Percentiles rank a stretch among this genome's conserved stretches.
Conservation (phyloP, 2,888 invertebrate species). For the Epirrita christyi region DNA sequence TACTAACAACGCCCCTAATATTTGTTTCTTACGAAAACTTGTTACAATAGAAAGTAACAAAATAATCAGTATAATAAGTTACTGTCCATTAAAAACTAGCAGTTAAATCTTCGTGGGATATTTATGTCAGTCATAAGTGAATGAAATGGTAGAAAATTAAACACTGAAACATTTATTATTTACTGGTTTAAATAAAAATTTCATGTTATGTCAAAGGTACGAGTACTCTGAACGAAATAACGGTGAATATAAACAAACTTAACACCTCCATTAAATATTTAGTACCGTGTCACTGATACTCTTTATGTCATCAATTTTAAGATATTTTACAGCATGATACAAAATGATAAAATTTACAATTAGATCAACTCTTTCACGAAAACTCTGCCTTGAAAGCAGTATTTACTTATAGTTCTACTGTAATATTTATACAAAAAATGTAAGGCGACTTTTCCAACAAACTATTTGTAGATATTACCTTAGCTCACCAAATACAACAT, state of each 20-base stretch:
- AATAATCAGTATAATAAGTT: too few relatives aligned
- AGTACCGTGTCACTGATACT: constrained; percentile 25
- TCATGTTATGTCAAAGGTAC: constrained; percentile 24
- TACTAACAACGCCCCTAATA: too few relatives aligned
- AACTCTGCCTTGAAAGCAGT: too few relatives aligned
- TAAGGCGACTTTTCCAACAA: too few relatives aligned
- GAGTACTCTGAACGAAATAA: constrained; percentile 33
- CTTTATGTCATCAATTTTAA: constrained; percentile 25
- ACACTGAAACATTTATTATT: background rate
- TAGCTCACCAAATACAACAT: background rate
- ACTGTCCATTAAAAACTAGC: too few relatives aligned
- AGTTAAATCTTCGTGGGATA: too few relatives aligned
- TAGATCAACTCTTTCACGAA: too few relatives aligned
- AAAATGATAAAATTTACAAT: too few relatives aligned
- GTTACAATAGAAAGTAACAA: background rate
- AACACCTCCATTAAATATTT: constrained; percentile 39
- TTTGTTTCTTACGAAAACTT: too few relatives aligned
- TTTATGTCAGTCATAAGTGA: background rate
- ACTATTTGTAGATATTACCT: too few relatives aligned
- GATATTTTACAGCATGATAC: background rate
- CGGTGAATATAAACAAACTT: constrained; percentile 36
- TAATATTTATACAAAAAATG: too few relatives aligned
- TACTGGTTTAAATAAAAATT: constrained; percentile 25
- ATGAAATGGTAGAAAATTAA: background rate
- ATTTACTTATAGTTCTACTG: too few relatives aligned